Evolutionary conservation across 2,113 vertebrate species (phyloP).

Genomic region (Corydoras sp.): DNA sequence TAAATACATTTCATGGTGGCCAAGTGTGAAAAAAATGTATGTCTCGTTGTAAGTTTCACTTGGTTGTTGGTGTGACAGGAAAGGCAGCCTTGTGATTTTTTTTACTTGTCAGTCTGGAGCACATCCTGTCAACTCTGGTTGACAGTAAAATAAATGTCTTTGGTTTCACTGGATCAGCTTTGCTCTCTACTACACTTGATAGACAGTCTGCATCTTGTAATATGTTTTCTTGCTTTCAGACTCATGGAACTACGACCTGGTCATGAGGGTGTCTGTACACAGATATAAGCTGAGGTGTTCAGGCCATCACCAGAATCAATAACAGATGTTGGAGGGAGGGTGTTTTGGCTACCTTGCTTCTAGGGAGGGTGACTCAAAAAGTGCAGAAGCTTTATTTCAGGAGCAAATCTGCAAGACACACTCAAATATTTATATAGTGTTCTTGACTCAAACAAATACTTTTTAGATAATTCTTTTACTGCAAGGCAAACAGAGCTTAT

Average conservation of each 20-base stretch:
- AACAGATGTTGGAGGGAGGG: constrained; percentile 34
- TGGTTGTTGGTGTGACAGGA: constrained; percentile 18
- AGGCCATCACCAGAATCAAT: constrained; percentile 37
- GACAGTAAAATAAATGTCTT: constrained; percentile 6
- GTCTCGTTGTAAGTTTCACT: not conserved
- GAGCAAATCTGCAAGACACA: too few species aligned
- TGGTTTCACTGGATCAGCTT: not conserved
- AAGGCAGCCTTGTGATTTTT: constrained; percentile 20
- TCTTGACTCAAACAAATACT: too few species aligned
- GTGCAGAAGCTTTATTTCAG: too few species aligned
- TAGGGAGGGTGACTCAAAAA: too few species aligned
- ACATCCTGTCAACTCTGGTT: constrained; percentile 22
- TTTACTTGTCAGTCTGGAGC: constrained; percentile 21
- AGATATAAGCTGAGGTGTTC: constrained; percentile 31
- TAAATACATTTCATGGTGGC: too few species aligned
- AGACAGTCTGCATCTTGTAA: constrained; percentile 3
- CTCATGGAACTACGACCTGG: not conserved
- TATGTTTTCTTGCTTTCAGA: constrained; percentile 1
- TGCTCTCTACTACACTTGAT: not conserved
- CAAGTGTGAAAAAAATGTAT: not conserved
- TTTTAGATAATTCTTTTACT: too few species aligned
- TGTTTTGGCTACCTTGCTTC: too few species aligned
- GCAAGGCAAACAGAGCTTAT: too few species aligned
- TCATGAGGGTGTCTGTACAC: constrained; percentile 19
- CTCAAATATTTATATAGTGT: too few species aligned